Conservation (phyloP, 2,113 vertebrate genomes). For the Pantherophis guttatus region DNA sequence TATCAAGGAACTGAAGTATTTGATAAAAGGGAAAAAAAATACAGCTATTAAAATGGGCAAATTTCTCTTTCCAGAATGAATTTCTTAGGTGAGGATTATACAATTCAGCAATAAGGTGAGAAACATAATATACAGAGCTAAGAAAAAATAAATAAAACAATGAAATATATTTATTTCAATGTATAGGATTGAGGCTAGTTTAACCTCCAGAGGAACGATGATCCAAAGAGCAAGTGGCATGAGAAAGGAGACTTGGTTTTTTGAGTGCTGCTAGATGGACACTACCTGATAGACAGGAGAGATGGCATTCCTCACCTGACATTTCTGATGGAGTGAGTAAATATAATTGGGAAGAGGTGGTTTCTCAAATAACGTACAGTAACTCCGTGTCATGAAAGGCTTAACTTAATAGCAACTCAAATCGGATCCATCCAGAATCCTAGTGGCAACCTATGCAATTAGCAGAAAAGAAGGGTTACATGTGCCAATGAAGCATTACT, state of each 20-base stretch:
- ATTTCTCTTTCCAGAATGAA: slow-evolving; percentile 7
- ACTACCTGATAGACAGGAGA: background rate
- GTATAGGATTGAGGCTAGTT: background rate
- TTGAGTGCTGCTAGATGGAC: background rate
- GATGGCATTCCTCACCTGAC: background rate
- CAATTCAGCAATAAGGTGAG: background rate
- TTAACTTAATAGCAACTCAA: background rate
- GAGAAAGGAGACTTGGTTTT: background rate
- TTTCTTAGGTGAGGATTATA: background rate
- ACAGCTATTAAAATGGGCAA: background rate
- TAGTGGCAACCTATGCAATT: background rate
- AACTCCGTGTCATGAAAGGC: background rate
- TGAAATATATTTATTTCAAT: background rate
- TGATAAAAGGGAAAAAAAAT: slow-evolving; percentile 25
- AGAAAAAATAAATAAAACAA: background rate
- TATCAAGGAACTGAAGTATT: slow-evolving; percentile 12
- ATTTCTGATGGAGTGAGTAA: background rate
- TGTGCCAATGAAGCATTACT: background rate
- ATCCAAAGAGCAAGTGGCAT: background rate
- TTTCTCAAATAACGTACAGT: background rate
- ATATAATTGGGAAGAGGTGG: background rate
- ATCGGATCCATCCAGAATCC: background rate
- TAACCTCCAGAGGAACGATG: background rate
- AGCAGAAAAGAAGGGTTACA: background rate
- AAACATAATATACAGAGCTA: background rate